Conservation (phyloP, 2,797 vertebrate genomes). For the Sebastes minor region DNA sequence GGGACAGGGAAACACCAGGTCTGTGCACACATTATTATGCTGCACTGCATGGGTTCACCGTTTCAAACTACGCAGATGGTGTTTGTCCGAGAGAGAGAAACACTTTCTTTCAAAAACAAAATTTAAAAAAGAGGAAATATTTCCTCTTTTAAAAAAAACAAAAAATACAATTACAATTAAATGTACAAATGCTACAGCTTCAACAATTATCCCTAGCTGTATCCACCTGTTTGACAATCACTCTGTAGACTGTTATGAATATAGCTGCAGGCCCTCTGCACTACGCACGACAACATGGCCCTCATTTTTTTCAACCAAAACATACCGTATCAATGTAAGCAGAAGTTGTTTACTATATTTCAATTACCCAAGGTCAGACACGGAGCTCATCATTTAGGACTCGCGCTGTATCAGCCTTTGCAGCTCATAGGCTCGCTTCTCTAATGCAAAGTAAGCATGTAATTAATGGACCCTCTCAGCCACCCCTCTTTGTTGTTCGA, state of each 20-base stretch:
- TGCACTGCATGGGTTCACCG: conserved; percentile 47
- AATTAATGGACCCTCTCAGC: conserved; percentile 81
- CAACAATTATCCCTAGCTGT: neutral
- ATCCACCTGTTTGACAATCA: conserved; percentile 45
- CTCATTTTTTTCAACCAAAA: neutral
- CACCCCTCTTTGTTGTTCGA: conserved; percentile 82
- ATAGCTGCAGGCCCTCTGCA: conserved; percentile 2
- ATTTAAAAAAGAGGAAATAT: neutral
- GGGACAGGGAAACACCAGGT: conserved; percentile 55
- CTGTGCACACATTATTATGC: conserved; percentile 44
- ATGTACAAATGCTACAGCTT: conserved; percentile 19
- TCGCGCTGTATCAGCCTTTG: conserved; percentile 68
- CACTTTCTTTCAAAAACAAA: neutral
- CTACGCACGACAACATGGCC: neutral
- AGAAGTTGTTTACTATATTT: conserved; percentile 69
- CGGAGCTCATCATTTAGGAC: conserved; percentile 72
- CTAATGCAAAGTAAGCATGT: conserved; percentile 83
- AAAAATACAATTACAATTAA: neutral
- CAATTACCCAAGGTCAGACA: conserved; percentile 79
- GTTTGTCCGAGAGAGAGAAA: conserved; percentile 7
- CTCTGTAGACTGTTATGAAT: neutral
- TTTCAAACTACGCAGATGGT: conserved; percentile 41
- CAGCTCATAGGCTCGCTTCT: conserved; percentile 75
- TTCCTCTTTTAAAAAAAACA: neutral
- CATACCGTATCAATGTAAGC: conserved; percentile 18